These are phyloP conservation scores for Raphicerus campestris DNA, from an alignment of 2,113 vertebrate genomes.

Conservation along the genomic window DNA sequence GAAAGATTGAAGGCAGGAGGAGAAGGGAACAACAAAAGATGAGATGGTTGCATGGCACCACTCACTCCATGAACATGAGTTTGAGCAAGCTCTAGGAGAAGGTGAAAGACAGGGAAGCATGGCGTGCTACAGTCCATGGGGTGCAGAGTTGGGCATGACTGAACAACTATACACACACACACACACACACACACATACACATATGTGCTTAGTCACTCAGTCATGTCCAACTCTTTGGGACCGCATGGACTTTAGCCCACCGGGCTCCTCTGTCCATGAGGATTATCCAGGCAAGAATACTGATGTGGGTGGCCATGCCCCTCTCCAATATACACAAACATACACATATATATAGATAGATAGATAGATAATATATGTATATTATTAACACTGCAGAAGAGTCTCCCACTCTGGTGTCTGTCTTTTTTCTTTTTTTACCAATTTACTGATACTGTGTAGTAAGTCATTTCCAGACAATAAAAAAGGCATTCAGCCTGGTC, in stretches of 20 bases:
- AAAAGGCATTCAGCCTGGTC: neutral
- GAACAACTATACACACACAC: neutral
- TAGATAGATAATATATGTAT: neutral
- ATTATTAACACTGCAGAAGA: neutral
- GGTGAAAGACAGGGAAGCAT: neutral
- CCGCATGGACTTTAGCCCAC: neutral
- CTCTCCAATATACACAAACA: neutral
- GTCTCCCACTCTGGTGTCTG: neutral
- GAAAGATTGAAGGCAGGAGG: neutral
- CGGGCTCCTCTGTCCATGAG: neutral
- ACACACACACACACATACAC: neutral
- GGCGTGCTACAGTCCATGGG: neutral
- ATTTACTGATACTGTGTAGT: neutral
- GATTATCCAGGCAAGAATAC: neutral
- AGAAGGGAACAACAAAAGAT: neutral
- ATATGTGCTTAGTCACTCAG: neutral
- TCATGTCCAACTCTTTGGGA: neutral
- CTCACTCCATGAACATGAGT: neutral
- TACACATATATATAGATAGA: neutral
- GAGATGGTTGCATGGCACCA: neutral
- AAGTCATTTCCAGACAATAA: constrained; percentile 1
- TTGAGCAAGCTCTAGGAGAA: neutral
- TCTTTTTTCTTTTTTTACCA: neutral
- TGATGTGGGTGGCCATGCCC: neutral
- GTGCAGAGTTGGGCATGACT: neutral